Evolutionary conservation across 2,888 invertebrate species (phyloP).

Genomic region (Emmelina monodactyla): DNA sequence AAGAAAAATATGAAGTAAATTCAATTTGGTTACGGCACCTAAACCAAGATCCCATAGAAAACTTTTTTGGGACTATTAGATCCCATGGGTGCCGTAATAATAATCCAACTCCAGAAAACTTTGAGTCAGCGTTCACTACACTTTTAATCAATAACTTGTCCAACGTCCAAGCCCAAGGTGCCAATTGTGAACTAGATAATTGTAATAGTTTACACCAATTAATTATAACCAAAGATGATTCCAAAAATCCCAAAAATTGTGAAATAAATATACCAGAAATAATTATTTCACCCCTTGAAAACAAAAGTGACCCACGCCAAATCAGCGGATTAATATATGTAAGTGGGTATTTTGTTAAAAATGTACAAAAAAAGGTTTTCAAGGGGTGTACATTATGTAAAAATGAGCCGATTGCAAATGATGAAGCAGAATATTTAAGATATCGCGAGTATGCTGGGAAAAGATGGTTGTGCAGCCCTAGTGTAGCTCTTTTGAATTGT

Average conservation of each 20-base stretch:
- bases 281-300: background rate
- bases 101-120: constrained; percentile 13
- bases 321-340: constrained; percentile 12
- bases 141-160: constrained; percentile 13
- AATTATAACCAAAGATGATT: background rate
- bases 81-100: constrained; percentile 15
- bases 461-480: constrained; percentile 8
- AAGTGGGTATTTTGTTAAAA: background rate
- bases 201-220: background rate
- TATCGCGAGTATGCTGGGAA: constrained; percentile 5
- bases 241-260: constrained; percentile 9
- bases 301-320: constrained; percentile 2
- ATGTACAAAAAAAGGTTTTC: constrained; percentile 12
- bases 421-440: constrained; percentile 8
- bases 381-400: constrained; percentile 12
- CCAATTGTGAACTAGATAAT: constrained; percentile 1
- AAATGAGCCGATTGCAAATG: constrained; percentile 3
- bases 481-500: constrained; percentile 3
- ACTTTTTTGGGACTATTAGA: constrained; percentile 18
- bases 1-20: constrained; percentile 2
- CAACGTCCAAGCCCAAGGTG: constrained; percentile 17
- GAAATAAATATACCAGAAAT: constrained; percentile 9
- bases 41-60: constrained; percentile 20
- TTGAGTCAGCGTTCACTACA: constrained; percentile 11
- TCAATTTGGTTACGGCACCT: constrained; percentile 15